A percentile compares a stretch with the other conserved stretches of the same genome.
phyloP scores from a whole-genome alignment of 2,797 vertebrate species.

The Sebastes minor region DNA sequence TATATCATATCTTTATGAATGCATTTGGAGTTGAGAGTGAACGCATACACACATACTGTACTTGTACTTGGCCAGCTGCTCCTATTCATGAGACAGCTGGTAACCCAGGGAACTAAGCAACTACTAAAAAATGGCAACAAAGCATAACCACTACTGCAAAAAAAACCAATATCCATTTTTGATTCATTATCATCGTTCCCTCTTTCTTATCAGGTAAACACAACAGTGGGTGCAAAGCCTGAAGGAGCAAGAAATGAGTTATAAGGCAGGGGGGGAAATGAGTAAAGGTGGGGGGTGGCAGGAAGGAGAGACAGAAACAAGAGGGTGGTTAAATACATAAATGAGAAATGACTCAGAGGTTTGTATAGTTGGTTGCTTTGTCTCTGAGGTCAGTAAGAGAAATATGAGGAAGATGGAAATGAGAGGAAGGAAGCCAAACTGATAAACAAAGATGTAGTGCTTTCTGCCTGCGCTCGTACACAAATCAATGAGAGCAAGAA shows the following conservation, averaged over 20 bases:
- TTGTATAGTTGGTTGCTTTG: conserved; percentile 14
- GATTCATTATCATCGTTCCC: background rate
- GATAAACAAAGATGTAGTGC: conserved; percentile 30
- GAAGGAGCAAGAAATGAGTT: background rate
- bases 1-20: background rate
- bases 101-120: background rate
- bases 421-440: conserved; percentile 33
- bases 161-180: background rate
- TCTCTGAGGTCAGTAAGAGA: conserved; percentile 25
- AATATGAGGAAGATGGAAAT: conserved; percentile 41
- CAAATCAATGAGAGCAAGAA: conserved; percentile 20
- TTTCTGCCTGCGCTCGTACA: background rate
- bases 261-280: conserved; percentile 12
- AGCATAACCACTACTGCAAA: conserved; percentile 4
- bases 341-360: conserved; percentile 35
- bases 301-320: conserved; percentile 21
- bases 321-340: conserved; percentile 24
- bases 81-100: conserved; percentile 13
- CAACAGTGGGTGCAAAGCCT: background rate
- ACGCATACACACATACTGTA: background rate
- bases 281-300: conserved; percentile 14
- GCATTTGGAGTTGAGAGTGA: background rate
- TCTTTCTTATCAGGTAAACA: conserved; percentile 16
- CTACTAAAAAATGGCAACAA: background rate
- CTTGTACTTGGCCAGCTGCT: conserved; percentile 19